Percentiles rank a stretch among this genome's conserved stretches.
Conservation (phyloP, 2,888 invertebrate species). For the Phrixothrix hirtus region DNA sequence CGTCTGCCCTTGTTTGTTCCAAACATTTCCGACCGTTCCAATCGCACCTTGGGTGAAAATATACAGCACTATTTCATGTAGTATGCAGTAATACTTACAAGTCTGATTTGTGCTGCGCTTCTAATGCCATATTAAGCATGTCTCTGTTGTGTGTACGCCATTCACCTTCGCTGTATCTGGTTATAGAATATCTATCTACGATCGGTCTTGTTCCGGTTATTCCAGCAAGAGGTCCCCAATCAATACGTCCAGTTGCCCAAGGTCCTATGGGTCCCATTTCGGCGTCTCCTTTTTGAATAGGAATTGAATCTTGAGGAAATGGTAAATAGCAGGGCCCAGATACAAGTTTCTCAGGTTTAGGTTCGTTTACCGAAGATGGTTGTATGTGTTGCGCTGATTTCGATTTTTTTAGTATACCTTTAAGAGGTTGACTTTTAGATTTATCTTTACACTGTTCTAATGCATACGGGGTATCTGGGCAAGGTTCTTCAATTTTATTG, state of each 20-base stretch:
- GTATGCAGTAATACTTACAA: constrained; percentile 38
- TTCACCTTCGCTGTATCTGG: constrained; percentile 72
- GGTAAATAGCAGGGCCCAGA: constrained; percentile 61
- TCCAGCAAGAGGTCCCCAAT: constrained; percentile 71
- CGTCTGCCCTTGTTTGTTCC: constrained; percentile 65
- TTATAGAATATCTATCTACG: constrained; percentile 75
- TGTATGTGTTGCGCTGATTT: constrained; percentile 4
- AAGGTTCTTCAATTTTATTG: constrained; percentile 16
- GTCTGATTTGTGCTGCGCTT: constrained; percentile 48
- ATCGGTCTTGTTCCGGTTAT: constrained; percentile 75
- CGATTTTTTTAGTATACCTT: constrained; percentile 32
- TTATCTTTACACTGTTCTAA: constrained; percentile 22
- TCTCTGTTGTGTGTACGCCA: constrained; percentile 63
- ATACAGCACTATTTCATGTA: not conserved
- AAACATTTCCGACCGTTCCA: constrained; percentile 68
- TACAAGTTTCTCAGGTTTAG: constrained; percentile 16
- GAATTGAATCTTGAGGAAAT: constrained; percentile 59
- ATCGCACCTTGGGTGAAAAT: no score
- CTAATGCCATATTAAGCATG: constrained; percentile 46
- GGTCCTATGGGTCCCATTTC: constrained; percentile 64
- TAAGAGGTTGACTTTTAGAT: constrained; percentile 25
- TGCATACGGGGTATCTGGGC: constrained; percentile 30
- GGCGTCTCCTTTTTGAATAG: constrained; percentile 45
- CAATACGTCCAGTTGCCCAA: constrained; percentile 73
- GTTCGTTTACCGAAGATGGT: constrained; percentile 26